Base-by-base conservation (phyloP, 1,140 invertebrate species). In the Caerostris extrusa region DNA sequence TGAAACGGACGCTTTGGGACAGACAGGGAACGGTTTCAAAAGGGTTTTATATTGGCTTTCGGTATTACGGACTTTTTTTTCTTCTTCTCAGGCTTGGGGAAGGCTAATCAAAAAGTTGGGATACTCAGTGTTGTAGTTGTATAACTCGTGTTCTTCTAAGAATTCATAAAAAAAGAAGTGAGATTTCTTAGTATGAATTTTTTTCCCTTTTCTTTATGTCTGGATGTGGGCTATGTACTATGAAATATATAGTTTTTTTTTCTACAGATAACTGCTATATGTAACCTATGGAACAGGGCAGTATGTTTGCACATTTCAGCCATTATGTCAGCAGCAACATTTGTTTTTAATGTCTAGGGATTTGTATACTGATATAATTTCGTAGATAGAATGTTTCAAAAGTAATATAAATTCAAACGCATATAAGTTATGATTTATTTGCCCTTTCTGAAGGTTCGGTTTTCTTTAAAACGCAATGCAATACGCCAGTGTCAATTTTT, bases 21-120 rank as follows among this genome's bases (percentile, higher is more conserved):
- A 81, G 69, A 77, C 57, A 91, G 55, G 34, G 55, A 71, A 91
- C 34, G 90, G 67, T 85, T 83, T 85, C 55, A 34, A 92, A 92
- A 81, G 81, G 56, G 90, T 92, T 92, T 92, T 92, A 92, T 92
- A 69, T 92, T 92, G 56, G 56, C 81, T 92, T 85, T 92, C n/a
- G 64, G 81, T 57, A 69, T 92, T 85, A 92, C 61, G 58, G 81
- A 12, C 69, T 34, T 34, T 2, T 34, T 83, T 6, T 55, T 56
- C 5, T 14, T 56, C 57, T 85, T 85, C 14, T 10, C 6, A 58
- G 8, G 17, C 17, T 6, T 58, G 19, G 14, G 19, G 53, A 10
- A 53, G 56, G 17, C 34, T 91, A 91, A 82, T 71, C 5, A 60
- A 57, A n/a, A 60, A 82, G 57, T 58, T 81, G 17, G n/a, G 87